Percentiles rank a stretch among this genome's conserved stretches.
These are phyloP conservation scores for Acanthosepion lycidas DNA, from an alignment of 2,888 invertebrate genomes.

Conservation along the genomic window DNA sequence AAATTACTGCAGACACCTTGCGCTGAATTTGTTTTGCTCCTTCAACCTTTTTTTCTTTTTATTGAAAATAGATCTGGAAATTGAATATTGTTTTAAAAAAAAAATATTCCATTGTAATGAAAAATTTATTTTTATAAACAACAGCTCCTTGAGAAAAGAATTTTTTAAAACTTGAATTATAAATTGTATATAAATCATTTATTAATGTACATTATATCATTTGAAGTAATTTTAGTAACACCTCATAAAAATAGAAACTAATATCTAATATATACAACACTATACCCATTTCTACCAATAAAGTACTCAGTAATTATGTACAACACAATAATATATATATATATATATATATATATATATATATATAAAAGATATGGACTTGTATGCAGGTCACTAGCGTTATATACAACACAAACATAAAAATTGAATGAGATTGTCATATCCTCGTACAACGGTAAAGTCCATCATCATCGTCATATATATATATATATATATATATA, in stretches of 20 bases:
- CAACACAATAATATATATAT: too few relatives aligned
- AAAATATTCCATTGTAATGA: not conserved
- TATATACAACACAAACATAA: too few relatives aligned
- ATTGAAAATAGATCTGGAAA: not conserved
- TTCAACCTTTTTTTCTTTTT: not conserved
- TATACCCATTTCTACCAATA: not conserved
- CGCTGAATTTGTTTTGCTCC: constrained; percentile 6
- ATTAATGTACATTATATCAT: not conserved
- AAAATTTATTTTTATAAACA: not conserved
- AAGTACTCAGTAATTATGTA: too few relatives aligned
- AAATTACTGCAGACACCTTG: constrained; percentile 33
- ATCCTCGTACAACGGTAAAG: too few relatives aligned
- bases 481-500: too few relatives aligned
- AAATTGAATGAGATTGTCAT: too few relatives aligned
- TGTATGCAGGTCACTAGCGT: too few relatives aligned
- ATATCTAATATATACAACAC: not conserved
- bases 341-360: too few relatives aligned
- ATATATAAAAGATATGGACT: too few relatives aligned
- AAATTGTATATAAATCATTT: not conserved
- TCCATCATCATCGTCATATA: too few relatives aligned
- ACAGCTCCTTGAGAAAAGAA: not conserved
- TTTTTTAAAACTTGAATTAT: not conserved
- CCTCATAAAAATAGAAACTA: not conserved
- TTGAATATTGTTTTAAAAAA: not conserved
- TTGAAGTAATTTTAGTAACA: not conserved